phyloP scores from a whole-genome alignment of 2,888 invertebrate genomes.

The Caenorhabditis sp. region DNA sequence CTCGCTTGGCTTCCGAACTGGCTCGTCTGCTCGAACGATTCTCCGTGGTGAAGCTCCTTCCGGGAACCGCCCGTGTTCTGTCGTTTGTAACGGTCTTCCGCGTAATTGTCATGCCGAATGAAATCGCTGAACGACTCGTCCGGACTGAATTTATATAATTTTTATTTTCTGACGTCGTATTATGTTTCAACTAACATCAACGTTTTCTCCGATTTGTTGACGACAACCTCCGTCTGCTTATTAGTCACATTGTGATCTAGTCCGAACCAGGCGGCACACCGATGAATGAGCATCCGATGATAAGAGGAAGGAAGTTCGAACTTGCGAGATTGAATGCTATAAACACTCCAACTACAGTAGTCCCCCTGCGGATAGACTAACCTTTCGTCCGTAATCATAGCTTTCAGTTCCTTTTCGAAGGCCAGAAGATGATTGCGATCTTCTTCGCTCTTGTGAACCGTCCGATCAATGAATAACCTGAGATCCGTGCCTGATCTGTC shows the following conservation, averaged over 20 bases:
- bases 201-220: slow-evolving; percentile 85
- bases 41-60: slow-evolving; percentile 32
- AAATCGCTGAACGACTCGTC: slow-evolving; percentile 39
- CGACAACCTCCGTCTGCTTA: slow-evolving; percentile 86
- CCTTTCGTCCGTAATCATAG: slow-evolving; percentile 88
- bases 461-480: slow-evolving; percentile 90
- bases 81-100: slow-evolving; percentile 15
- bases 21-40: slow-evolving; percentile 28
- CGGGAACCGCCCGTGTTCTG: slow-evolving; percentile 20
- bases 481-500: slow-evolving; percentile 88
- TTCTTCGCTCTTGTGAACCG: slow-evolving; percentile 90
- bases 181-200: slow-evolving; percentile 82
- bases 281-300: slow-evolving; percentile 94
- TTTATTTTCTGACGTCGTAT: too few species aligned
- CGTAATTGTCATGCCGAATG: slow-evolving; percentile 33
- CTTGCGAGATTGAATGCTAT: slow-evolving; percentile 83
- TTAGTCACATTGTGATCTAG: slow-evolving; percentile 94
- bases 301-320: slow-evolving; percentile 92
- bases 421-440: slow-evolving; percentile 89
- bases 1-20: slow-evolving; percentile 46
- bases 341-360: neutral
- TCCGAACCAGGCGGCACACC: slow-evolving; percentile 93
- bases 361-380: slow-evolving; percentile 81
- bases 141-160: slow-evolving; percentile 17
- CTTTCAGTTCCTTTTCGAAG: slow-evolving; percentile 90